Conservation (phyloP, 1,140 invertebrate species). For the Chionoecetes opilio region DNA sequence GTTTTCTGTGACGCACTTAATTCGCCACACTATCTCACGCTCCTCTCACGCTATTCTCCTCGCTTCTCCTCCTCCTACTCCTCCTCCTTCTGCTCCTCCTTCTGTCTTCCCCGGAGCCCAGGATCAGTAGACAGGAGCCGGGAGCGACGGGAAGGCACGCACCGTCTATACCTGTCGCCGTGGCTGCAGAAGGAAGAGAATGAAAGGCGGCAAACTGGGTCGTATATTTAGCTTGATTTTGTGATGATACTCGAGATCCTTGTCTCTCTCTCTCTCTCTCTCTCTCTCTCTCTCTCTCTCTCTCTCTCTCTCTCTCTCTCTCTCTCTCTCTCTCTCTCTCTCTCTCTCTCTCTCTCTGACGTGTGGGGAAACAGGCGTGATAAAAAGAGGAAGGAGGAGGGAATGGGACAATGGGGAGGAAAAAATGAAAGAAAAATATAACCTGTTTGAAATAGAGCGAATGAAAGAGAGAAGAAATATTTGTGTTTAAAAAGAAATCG, state of each 20-base stretch:
- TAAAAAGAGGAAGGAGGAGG: background rate
- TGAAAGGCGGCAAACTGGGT: background rate
- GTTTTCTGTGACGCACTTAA: background rate
- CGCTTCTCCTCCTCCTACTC: background rate
- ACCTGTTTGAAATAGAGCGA: background rate
- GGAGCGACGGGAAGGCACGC: no score
- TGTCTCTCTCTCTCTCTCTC: background rate
- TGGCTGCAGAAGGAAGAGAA: background rate
- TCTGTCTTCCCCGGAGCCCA: background rate
- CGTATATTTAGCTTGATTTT: background rate
- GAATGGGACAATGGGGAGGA: background rate
- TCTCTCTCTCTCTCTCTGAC: no score
- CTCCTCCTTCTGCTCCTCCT: no score
- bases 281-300: no score
- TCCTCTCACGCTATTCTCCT: background rate
- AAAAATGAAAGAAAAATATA: background rate
- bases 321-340: no score
- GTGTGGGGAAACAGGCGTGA: background rate
- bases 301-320: no score
- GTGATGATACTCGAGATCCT: background rate
- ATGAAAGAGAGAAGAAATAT: no score
- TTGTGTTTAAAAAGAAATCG: no score
- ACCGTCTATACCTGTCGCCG: background rate
- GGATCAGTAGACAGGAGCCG: background rate
- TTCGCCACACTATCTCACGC: background rate